phyloP scores from a whole-genome alignment of 2,888 invertebrate species.

The Patella caerulea region DNA sequence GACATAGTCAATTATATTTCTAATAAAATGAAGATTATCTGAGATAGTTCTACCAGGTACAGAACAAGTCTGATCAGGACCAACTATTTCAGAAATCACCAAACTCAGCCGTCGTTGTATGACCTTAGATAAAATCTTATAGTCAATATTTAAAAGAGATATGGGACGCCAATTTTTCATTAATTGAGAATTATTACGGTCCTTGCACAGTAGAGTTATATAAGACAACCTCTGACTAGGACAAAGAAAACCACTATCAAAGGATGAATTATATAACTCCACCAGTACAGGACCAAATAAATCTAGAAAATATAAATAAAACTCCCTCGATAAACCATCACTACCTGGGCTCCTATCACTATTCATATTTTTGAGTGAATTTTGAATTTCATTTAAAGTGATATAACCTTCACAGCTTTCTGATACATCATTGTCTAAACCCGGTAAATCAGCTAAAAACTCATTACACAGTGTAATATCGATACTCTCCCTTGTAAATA shows the following conservation, averaged over 20 bases:
- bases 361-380: constrained; percentile 27
- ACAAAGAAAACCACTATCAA: constrained; percentile 27
- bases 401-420: constrained; percentile 14
- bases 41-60: constrained; percentile 43
- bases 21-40: constrained; percentile 42
- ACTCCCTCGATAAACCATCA: constrained; percentile 42
- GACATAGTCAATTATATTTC: constrained; percentile 40
- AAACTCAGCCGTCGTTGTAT: constrained; percentile 33
- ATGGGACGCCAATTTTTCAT: constrained; percentile 46
- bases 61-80: constrained; percentile 43
- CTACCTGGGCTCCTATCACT: constrained; percentile 37
- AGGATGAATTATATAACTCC: constrained; percentile 23
- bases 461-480: constrained; percentile 13
- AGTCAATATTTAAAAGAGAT: constrained; percentile 42
- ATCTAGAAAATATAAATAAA: constrained; percentile 33
- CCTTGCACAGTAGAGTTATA: constrained; percentile 41
- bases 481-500: constrained; percentile 18
- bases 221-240: constrained; percentile 23
- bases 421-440: not conserved
- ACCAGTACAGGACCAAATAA: constrained; percentile 29
- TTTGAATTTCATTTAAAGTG: constrained; percentile 14
- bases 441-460: constrained; percentile 19
- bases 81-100: constrained; percentile 35
- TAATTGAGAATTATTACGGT: constrained; percentile 25
- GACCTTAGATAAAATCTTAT: constrained; percentile 44